A percentile compares a stretch with the other conserved stretches of the same genome.
phyloP scores from a whole-genome alignment of 2,113 vertebrate species.

The rat (Rattus norvegicus) region GRCr8 NC_086025.1:132792001-132792500 shows the following conservation, averaged over 20 bases:
- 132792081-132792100: neutral
- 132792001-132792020: no score
- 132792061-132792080: neutral
- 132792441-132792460: no score
- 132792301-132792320: neutral
- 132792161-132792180: neutral
- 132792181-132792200: neutral
- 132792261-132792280: neutral
- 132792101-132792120: neutral
- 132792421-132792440: no score
- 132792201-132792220: neutral
- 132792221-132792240: neutral
- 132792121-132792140: neutral
- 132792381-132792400: neutral
- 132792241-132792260: neutral
- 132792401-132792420: no score
- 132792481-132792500: no score
- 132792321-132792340: no score
- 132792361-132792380: neutral
- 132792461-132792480: no score
- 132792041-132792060: neutral
- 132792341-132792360: neutral
- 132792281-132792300: neutral
- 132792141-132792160: neutral
- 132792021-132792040: neutral